Conservation (phyloP, 2,113 vertebrate genomes). For the cat (Felis catus) region DNA sequence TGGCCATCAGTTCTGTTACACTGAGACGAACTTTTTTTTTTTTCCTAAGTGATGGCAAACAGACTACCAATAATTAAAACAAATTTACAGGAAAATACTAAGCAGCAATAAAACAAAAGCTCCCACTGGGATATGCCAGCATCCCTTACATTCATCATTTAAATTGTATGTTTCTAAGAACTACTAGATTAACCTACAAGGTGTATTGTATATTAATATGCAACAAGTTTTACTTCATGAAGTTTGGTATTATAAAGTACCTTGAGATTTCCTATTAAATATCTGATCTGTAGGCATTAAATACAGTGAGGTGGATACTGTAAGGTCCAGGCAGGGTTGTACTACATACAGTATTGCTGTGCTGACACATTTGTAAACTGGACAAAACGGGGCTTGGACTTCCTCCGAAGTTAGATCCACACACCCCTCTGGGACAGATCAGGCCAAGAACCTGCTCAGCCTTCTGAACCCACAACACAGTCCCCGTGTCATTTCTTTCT, state of each 20-base stretch:
- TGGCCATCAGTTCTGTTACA: neutral
- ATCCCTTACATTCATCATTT: constrained; percentile 38
- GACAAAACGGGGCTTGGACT: neutral
- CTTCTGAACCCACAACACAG: neutral
- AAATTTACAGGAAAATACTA: constrained; percentile 44
- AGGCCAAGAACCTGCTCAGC: constrained; percentile 43
- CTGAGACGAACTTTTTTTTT: neutral
- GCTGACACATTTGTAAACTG: neutral
- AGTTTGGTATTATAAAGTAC: neutral
- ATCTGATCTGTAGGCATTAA: neutral
- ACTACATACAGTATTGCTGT: neutral
- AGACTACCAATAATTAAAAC: constrained; percentile 38
- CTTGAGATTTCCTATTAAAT: constrained; percentile 30
- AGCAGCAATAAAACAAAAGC: constrained; percentile 45
- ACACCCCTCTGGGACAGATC: neutral
- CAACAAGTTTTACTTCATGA: constrained; percentile 14
- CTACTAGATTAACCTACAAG: neutral
- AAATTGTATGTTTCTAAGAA: constrained; percentile 21
- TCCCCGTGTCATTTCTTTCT: neutral
- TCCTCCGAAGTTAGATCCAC: neutral
- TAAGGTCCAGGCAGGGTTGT: neutral
- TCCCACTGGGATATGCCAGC: neutral
- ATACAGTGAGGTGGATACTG: neutral
- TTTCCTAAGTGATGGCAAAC: neutral
- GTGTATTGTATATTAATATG: neutral